Percentiles rank a stretch among this genome's conserved stretches.
phyloP scores from a whole-genome alignment of 2,797 vertebrate genomes.

The Chanos chanos region DNA sequence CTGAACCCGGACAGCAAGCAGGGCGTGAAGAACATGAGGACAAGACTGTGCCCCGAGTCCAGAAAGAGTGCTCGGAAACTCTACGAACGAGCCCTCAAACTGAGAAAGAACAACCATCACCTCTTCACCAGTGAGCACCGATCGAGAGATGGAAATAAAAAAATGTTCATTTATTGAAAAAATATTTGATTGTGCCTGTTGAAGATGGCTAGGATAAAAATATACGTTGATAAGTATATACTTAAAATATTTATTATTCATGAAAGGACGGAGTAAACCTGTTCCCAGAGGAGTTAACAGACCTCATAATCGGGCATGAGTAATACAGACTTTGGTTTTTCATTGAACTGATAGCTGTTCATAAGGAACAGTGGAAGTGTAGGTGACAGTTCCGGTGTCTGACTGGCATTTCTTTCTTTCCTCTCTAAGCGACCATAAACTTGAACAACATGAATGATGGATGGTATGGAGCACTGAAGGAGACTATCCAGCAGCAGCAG shows the following conservation, averaged over 20 bases:
- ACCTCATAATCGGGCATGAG: no score
- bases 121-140: conserved; percentile 96
- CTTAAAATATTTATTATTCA: no score
- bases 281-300: no score
- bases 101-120: conserved; percentile 98
- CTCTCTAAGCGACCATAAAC: conserved; percentile 89
- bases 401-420: conserved; percentile 12
- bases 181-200: no score
- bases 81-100: conserved; percentile 94
- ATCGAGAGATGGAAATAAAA: no score
- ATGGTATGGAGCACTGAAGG: conserved; percentile 96
- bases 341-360: no score
- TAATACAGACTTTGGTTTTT: no score
- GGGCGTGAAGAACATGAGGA: conserved; percentile 98
- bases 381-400: neutral
- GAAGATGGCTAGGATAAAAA: no score
- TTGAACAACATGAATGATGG: conserved; percentile 99
- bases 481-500: conserved; percentile 94
- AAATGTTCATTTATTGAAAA: no score
- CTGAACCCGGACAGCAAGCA: conserved; percentile 97
- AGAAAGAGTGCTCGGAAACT: conserved; percentile 96
- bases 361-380: neutral
- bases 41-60: conserved; percentile 91
- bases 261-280: no score
- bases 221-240: no score